phyloP scores from a whole-genome alignment of 2,113 vertebrate species.

The Vombatus ursinus region DNA sequence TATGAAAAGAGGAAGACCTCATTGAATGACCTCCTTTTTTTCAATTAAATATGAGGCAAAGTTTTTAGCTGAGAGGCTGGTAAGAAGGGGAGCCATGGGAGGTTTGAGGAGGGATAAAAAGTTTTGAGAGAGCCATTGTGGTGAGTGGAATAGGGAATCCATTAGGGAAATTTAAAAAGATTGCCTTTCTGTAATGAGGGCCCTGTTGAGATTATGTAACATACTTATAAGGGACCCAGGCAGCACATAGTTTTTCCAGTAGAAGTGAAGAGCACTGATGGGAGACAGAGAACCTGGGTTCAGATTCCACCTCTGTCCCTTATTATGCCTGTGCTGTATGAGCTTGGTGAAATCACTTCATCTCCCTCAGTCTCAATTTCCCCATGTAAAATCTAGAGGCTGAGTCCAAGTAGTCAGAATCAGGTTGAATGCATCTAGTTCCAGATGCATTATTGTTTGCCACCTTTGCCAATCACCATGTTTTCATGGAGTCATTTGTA shows the following conservation, averaged over 20 bases:
- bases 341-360: neutral
- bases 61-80: neutral
- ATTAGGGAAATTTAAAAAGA: neutral
- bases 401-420: neutral
- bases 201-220: too few relatives aligned
- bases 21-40: neutral
- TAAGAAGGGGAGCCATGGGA: neutral
- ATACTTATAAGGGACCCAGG: neutral
- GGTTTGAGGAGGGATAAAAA: neutral
- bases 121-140: neutral
- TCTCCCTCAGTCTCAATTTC: neutral
- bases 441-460: neutral
- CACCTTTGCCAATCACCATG: neutral
- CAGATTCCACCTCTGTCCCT: neutral
- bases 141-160: neutral
- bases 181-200: neutral
- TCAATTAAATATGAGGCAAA: neutral
- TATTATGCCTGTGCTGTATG: neutral
- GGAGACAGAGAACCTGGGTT: neutral
- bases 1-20: neutral
- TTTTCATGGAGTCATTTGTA: neutral
- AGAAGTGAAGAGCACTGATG: neutral
- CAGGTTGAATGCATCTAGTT: neutral
- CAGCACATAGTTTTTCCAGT: neutral
- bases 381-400: neutral